These are phyloP conservation scores for Tryphoninae sp. DNA, from an alignment of 2,888 invertebrate genomes.

Conservation along the genomic window DNA sequence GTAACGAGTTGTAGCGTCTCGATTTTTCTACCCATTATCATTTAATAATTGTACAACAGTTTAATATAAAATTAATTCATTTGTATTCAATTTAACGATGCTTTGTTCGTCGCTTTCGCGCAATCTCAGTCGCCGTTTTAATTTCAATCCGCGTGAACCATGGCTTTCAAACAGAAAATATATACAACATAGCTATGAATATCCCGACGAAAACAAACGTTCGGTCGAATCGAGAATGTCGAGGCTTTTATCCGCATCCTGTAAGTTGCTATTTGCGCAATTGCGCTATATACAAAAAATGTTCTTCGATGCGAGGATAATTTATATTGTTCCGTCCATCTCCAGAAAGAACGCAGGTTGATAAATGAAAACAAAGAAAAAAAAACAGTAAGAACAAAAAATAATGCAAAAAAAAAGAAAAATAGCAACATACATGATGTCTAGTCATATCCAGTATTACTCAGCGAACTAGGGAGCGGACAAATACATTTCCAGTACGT, in stretches of 20 bases:
- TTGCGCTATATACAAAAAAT: slow-evolving; percentile 57
- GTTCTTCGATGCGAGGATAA: slow-evolving; percentile 18
- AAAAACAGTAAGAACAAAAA: slow-evolving; percentile 41
- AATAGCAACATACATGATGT: slow-evolving; percentile 77
- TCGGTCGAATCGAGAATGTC: neutral
- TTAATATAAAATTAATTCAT: neutral
- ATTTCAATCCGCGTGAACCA: no score
- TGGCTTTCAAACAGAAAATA: no score
- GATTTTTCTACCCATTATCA: neutral
- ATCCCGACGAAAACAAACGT: slow-evolving; percentile 2
- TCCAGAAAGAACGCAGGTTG: no score
- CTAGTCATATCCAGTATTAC: slow-evolving; percentile 77
- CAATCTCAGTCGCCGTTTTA: no score
- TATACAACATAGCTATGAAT: no score
- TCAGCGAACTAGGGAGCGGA: slow-evolving; percentile 52
- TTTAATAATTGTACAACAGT: no score
- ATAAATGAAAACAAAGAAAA: slow-evolving; percentile 19
- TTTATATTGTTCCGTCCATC: no score
- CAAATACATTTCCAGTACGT: neutral
- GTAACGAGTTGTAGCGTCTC: slow-evolving; percentile 2
- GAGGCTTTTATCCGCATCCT: slow-evolving; percentile 72
- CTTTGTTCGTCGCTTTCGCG: no score
- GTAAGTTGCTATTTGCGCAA: slow-evolving; percentile 73
- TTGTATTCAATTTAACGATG: neutral
- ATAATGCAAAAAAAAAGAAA: slow-evolving; percentile 53